phyloP scores from a whole-genome alignment of 2,797 vertebrate species.

The Buceros bicornis region DNA sequence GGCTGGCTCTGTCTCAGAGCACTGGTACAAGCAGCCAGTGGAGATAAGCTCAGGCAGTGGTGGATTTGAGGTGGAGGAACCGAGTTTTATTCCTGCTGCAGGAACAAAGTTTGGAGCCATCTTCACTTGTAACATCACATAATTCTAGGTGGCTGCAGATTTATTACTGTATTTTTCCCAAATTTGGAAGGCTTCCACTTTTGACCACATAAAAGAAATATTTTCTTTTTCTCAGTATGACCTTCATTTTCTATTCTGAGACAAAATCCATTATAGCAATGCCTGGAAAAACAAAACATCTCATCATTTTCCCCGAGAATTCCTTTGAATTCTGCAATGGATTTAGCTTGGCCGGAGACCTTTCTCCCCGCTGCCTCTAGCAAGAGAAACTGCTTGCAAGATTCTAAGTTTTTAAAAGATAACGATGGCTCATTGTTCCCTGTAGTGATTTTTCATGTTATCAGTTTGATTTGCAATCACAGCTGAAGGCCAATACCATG shows the following conservation, averaged over 20 bases:
- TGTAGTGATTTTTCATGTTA: background rate
- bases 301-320: background rate
- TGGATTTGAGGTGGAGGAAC: background rate
- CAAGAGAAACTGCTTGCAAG: background rate
- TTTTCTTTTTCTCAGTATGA: constrained; percentile 53
- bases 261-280: constrained; percentile 39
- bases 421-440: background rate
- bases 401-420: background rate
- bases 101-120: constrained; percentile 49
- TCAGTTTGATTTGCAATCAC: background rate
- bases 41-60: background rate
- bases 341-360: background rate
- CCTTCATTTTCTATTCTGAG: constrained; percentile 55
- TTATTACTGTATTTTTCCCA: constrained; percentile 55
- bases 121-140: constrained; percentile 64
- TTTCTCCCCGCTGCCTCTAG: background rate
- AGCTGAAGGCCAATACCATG: background rate
- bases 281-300: constrained; percentile 20
- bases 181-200: constrained; percentile 55
- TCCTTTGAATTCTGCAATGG: constrained; percentile 6
- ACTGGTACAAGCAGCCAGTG: accelerated
- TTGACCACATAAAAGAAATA: constrained; percentile 50
- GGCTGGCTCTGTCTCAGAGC: accelerated
- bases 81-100: background rate
- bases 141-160: constrained; percentile 62